These are phyloP conservation scores for Danionella dracula DNA, from an alignment of 2,797 vertebrate genomes.

Conservation along the genomic window DNA sequence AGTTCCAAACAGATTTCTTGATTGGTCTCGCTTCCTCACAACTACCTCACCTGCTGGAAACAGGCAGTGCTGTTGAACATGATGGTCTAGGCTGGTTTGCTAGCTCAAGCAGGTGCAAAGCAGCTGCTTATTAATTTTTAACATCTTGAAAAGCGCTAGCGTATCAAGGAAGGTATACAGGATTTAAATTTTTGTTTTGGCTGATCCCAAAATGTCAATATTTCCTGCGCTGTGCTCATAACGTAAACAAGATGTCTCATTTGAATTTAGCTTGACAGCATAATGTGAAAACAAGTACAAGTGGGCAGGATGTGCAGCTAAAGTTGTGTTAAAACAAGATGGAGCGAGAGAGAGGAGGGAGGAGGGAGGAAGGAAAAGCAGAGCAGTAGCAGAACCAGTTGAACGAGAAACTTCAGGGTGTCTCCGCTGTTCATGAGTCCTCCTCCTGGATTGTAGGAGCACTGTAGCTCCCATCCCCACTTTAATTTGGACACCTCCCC, in stretches of 20 bases:
- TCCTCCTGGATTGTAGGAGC: neutral
- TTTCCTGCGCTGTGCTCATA: too few relatives aligned
- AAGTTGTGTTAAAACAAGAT: neutral
- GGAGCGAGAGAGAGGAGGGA: neutral
- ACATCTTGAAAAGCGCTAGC: neutral
- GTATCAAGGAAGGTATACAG: too few relatives aligned
- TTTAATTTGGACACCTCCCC: constrained; percentile 13
- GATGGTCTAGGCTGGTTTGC: neutral
- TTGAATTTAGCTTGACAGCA: too few relatives aligned
- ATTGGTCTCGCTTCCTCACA: constrained; percentile 1
- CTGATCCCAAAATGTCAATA: too few relatives aligned
- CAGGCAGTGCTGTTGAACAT: neutral
- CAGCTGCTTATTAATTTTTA: too few relatives aligned
- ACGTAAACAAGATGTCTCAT: too few relatives aligned
- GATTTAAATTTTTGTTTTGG: too few relatives aligned
- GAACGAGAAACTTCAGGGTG: constrained; percentile 30
- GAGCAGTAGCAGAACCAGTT: constrained; percentile 35
- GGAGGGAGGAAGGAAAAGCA: neutral
- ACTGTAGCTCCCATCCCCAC: constrained; percentile 26
- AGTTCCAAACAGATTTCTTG: constrained; percentile 16
- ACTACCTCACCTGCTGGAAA: constrained; percentile 14
- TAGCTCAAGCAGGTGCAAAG: neutral
- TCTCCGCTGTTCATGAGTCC: constrained; percentile 21
- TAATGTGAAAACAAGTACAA: too few relatives aligned
- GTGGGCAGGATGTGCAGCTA: neutral